Evolutionary conservation across 1,140 invertebrate species (phyloP).

Genomic region (Physella acuta): DNA sequence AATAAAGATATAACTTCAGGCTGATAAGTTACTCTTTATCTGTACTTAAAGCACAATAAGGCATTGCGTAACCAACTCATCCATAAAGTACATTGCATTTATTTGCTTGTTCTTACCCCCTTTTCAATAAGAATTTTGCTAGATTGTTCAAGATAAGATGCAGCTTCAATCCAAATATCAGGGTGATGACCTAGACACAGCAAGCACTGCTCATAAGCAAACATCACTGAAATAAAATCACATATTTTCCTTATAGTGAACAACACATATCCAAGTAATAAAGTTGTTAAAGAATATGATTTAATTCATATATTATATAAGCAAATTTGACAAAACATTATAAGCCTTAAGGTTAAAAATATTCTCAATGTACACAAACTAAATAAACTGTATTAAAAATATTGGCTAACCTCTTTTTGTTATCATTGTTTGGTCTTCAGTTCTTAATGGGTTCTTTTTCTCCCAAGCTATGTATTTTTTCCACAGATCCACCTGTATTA

Average conservation of each 20-base stretch:
- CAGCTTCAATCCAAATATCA: constrained; percentile 98
- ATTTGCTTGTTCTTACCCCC: too few species aligned
- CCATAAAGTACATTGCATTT: too few species aligned
- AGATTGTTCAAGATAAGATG: constrained; percentile 91
- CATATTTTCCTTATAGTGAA: too few species aligned
- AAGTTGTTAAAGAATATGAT: too few species aligned
- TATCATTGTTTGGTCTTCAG: constrained; percentile 90
- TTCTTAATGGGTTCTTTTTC: constrained; percentile 90
- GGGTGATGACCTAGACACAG: constrained; percentile 95
- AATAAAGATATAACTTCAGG: too few species aligned
- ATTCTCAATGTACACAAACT: background rate
- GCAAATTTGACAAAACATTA: constrained; percentile 4
- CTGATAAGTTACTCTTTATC: too few species aligned
- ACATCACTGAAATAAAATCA: constrained; percentile 75
- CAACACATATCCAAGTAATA: too few species aligned
- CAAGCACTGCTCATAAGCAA: constrained; percentile 97
- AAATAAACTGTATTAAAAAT: background rate
- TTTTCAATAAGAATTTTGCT: constrained; percentile 91
- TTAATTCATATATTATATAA: too few species aligned
- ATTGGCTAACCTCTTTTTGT: constrained; percentile 71
- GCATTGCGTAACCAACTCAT: too few species aligned
- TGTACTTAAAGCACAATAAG: too few species aligned
- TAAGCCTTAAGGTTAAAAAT: background rate
- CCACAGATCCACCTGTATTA: constrained; percentile 89
- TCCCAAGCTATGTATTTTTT: constrained; percentile 99